Conservation (phyloP, 2,797 vertebrate species). For the Urosaurus nigricauda region DNA sequence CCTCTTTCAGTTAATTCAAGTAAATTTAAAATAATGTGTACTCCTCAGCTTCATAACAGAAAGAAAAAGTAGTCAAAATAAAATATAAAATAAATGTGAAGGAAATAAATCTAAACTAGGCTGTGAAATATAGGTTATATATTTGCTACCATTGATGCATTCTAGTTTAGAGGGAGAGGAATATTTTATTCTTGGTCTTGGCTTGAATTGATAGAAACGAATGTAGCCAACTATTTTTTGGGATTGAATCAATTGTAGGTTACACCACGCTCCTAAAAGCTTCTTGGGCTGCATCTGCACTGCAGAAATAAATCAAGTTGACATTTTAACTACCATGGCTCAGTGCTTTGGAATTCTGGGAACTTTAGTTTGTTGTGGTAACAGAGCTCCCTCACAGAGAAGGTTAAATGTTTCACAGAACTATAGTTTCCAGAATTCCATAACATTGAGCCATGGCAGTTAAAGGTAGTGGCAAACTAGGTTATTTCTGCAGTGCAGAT, state of each 20-base stretch:
- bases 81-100: not conserved
- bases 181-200: not conserved
- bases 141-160: not conserved
- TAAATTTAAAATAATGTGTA: not conserved
- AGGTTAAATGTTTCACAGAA: too few species aligned
- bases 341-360: too few species aligned
- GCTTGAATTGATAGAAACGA: not conserved
- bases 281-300: too few species aligned
- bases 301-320: too few species aligned
- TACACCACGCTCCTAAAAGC: not conserved
- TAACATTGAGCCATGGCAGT: too few species aligned
- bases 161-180: not conserved
- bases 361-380: too few species aligned
- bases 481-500: too few species aligned
- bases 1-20: not conserved
- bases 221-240: not conserved
- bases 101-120: not conserved
- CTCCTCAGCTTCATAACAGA: not conserved
- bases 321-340: too few species aligned
- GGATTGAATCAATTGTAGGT: not conserved
- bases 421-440: too few species aligned
- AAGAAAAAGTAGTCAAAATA: not conserved
- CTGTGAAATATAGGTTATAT: not conserved
- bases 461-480: too few species aligned
- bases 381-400: too few species aligned